Conservation (phyloP, 2,113 vertebrate species). For the Chloropsis cyanopogon region DNA sequence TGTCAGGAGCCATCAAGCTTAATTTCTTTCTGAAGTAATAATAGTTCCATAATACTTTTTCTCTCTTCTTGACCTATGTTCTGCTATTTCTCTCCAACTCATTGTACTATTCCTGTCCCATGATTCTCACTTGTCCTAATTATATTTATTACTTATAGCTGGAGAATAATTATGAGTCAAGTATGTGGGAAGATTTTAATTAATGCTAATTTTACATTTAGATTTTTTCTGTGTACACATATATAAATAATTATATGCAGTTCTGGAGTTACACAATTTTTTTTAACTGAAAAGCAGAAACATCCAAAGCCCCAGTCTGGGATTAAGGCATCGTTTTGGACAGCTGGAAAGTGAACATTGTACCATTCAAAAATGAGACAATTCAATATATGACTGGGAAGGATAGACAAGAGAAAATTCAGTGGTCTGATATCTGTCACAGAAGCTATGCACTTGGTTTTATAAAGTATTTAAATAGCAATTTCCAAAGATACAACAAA, state of each 20-base stretch:
- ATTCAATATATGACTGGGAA: neutral
- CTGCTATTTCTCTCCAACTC: neutral
- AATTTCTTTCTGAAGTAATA: neutral
- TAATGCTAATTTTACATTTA: constrained; percentile 45
- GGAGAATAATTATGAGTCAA: constrained; percentile 50
- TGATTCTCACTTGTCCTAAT: constrained; percentile 13
- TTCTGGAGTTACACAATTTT: neutral
- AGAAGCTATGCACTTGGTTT: neutral
- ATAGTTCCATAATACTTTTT: neutral
- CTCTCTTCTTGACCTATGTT: neutral
- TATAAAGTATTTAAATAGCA: neutral
- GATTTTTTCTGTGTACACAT: neutral
- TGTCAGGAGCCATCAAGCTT: neutral
- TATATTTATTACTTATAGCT: constrained; percentile 45
- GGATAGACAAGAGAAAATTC: neutral
- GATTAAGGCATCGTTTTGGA: neutral
- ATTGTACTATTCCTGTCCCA: constrained; percentile 22
- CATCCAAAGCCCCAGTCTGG: neutral
- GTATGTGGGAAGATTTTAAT: constrained; percentile 44
- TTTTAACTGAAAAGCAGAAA: neutral
- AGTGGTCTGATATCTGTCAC: neutral
- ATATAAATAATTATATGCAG: neutral
- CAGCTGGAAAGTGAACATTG: neutral
- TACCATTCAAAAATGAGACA: neutral
- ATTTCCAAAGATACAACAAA: neutral